Percentiles rank a stretch among this genome's conserved stretches.
These are phyloP conservation scores for Pipistrellus pygmaeus DNA, from an alignment of 2,797 vertebrate species.

Conservation along the genomic window DNA sequence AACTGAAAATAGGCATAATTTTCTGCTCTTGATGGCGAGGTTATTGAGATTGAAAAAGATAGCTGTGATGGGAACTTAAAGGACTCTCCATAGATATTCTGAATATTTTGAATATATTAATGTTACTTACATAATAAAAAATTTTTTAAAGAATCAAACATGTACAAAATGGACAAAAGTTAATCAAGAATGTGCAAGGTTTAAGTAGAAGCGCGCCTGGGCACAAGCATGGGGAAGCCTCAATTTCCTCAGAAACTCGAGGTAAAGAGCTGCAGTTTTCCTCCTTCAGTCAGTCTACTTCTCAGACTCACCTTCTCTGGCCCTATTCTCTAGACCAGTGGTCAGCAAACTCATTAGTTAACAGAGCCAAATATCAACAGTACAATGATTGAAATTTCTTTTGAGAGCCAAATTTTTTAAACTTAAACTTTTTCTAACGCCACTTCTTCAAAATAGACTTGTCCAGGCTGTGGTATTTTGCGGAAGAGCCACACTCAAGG, in stretches of 20 bases:
- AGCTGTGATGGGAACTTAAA: background rate
- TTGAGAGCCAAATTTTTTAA: no score
- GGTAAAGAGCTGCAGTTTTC: background rate
- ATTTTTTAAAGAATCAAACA: background rate
- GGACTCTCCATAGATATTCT: background rate
- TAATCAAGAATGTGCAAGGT: background rate
- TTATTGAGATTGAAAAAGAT: background rate
- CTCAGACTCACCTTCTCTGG: background rate
- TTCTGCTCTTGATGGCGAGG: background rate
- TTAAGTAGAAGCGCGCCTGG: background rate
- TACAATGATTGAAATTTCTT: no score
- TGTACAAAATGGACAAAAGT: background rate
- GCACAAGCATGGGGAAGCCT: background rate
- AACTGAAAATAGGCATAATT: background rate
- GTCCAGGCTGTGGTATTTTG: no score
- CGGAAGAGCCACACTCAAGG: no score
- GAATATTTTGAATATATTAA: constrained; percentile 14
- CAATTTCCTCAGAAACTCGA: background rate
- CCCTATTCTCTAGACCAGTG: background rate
- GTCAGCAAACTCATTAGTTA: no score
- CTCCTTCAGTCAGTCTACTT: background rate
- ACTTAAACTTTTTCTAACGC: no score
- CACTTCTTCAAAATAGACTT: no score
- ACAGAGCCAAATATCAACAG: no score
- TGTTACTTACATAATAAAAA: constrained; percentile 24